Evolutionary conservation across 2,113 vertebrate species (phyloP).

Genomic region (Dicaeum eximium): DNA sequence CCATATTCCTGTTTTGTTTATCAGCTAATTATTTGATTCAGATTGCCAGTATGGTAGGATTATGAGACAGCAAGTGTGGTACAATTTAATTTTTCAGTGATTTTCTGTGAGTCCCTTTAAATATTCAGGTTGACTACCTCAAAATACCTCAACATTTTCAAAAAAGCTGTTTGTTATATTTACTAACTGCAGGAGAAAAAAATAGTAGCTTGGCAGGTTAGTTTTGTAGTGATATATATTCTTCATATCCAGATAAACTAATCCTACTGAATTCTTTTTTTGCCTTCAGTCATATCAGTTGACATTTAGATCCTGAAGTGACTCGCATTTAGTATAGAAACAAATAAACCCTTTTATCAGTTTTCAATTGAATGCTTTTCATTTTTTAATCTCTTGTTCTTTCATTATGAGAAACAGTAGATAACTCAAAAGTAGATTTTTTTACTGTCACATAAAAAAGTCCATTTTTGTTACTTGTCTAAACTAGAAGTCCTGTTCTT

Average conservation of each 20-base stretch:
- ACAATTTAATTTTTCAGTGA: neutral
- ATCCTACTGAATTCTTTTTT: neutral
- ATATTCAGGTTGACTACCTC: neutral
- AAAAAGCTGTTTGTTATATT: neutral
- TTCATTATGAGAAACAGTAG: slow-evolving; percentile 13
- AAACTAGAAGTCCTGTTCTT: neutral
- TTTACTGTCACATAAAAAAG: neutral
- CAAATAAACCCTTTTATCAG: slow-evolving; percentile 34
- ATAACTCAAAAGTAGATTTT: neutral
- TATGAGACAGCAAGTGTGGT: neutral
- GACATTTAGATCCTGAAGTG: slow-evolving; percentile 9
- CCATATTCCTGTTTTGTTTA: neutral
- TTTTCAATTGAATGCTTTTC: slow-evolving; percentile 19
- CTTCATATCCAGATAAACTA: slow-evolving; percentile 24
- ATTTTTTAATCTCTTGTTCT: slow-evolving; percentile 13
- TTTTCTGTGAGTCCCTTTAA: neutral
- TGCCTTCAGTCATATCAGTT: neutral
- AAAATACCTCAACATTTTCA: neutral
- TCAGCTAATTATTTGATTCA: neutral
- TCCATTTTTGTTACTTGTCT: neutral
- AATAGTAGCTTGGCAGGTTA: neutral
- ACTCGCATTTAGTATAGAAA: neutral
- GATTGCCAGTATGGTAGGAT: neutral
- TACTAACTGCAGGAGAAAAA: neutral
- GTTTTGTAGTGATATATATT: neutral